phyloP scores from a whole-genome alignment of 2,797 vertebrate species.

The Phoeniculus purpureus region DNA sequence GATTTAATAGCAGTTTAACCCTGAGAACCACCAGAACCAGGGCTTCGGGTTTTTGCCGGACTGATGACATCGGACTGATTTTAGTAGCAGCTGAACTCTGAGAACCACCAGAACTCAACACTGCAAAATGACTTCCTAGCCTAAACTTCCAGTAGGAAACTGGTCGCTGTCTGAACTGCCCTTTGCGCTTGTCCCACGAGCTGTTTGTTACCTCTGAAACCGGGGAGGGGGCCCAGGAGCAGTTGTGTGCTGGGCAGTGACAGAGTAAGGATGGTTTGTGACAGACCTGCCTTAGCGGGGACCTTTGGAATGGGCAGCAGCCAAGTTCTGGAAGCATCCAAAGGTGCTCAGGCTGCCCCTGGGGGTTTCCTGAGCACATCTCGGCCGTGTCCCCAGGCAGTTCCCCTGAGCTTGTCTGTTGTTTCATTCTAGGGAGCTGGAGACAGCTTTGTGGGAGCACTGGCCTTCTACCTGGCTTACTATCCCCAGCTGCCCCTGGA shows the following conservation, averaged over 20 bases:
- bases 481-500: conserved; percentile 86
- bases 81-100: neutral
- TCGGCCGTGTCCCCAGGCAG: neutral
- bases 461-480: conserved; percentile 92
- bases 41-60: neutral
- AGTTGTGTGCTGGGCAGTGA: neutral
- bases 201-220: neutral
- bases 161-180: neutral
- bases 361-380: neutral
- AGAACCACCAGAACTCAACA: neutral
- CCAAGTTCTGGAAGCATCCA: neutral
- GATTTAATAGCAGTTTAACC: neutral
- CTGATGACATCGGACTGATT: neutral
- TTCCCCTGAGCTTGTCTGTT: conserved; percentile 16
- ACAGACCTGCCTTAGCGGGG: neutral
- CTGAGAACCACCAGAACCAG: neutral
- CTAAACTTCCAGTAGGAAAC: neutral
- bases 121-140: neutral
- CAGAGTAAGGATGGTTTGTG: neutral
- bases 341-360: too few species aligned
- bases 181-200: neutral
- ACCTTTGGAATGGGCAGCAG: neutral
- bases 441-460: conserved; percentile 94
- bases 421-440: conserved; percentile 89
- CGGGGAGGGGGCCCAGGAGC: neutral